Conservation (phyloP, 2,888 invertebrate species). For the Congeria kusceri region DNA sequence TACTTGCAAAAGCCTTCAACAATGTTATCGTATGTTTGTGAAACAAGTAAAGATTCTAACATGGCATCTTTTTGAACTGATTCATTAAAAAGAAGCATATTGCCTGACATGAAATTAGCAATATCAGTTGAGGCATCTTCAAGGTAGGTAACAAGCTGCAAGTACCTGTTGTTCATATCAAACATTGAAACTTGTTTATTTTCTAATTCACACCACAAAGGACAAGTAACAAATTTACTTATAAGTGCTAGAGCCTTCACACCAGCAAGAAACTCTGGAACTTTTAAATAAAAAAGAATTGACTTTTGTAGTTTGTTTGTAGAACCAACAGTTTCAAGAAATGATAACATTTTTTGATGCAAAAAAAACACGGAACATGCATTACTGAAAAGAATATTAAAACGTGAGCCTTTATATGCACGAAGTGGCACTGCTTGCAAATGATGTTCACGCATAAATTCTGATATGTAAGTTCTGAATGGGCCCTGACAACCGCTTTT, state of each 20-base stretch:
- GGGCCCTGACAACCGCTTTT: constrained; percentile 45
- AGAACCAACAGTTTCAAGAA: too few species aligned
- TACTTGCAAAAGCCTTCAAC: constrained; percentile 30
- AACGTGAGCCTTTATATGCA: constrained; percentile 30
- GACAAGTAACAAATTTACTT: constrained; percentile 28
- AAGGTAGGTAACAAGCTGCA: constrained; percentile 16
- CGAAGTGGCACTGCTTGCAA: too few species aligned
- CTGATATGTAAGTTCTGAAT: constrained; percentile 22
- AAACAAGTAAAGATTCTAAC: neutral
- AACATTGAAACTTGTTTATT: constrained; percentile 23
- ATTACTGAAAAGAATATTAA: constrained; percentile 39
- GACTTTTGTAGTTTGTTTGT: too few species aligned
- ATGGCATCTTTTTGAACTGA: neutral
- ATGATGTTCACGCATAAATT: constrained; percentile 26
- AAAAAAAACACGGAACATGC: constrained; percentile 27
- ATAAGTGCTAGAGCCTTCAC: constrained; percentile 64
- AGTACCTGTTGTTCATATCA: constrained; percentile 29
- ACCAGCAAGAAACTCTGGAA: too few species aligned
- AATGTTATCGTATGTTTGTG: constrained; percentile 20
- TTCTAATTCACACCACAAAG: constrained; percentile 36
- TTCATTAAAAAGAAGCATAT: constrained; percentile 2
- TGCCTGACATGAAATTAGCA: constrained; percentile 9
- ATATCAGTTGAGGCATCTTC: constrained; percentile 4
- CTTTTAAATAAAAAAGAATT: too few species aligned
- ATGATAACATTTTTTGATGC: too few species aligned